Conservation (phyloP, 2,113 vertebrate species). For the Lagenorhynchus albirostris region DNA sequence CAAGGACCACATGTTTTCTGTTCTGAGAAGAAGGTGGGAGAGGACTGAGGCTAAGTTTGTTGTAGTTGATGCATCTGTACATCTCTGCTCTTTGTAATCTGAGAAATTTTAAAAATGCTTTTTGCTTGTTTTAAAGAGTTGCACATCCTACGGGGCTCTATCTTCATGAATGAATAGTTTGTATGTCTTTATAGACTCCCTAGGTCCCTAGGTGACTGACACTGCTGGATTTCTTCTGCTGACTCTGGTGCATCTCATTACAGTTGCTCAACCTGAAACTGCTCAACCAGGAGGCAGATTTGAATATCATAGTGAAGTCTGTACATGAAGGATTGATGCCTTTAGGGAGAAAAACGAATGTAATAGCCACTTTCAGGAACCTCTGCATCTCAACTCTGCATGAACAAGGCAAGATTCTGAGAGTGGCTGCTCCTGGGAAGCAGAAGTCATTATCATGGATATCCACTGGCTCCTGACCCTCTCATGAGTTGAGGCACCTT, state of each 20-base stretch:
- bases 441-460: neutral
- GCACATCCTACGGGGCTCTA: neutral
- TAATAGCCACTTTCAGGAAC: neutral
- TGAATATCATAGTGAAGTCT: neutral
- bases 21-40: neutral
- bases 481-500: neutral
- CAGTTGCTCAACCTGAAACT: neutral
- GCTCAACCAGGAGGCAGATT: neutral
- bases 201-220: neutral
- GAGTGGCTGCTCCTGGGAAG: neutral
- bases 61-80: neutral
- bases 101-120: neutral
- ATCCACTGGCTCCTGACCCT: neutral
- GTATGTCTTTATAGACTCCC: neutral
- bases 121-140: neutral
- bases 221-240: neutral
- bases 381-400: neutral
- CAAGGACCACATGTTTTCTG: neutral
- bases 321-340: neutral
- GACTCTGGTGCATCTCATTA: neutral
- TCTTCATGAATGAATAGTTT: neutral
- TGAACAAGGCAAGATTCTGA: neutral
- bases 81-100: neutral
- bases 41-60: neutral
- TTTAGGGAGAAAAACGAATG: neutral